Evolutionary conservation across 1,140 invertebrate species (phyloP).

Genomic region (Penaeus chinensis): DNA sequence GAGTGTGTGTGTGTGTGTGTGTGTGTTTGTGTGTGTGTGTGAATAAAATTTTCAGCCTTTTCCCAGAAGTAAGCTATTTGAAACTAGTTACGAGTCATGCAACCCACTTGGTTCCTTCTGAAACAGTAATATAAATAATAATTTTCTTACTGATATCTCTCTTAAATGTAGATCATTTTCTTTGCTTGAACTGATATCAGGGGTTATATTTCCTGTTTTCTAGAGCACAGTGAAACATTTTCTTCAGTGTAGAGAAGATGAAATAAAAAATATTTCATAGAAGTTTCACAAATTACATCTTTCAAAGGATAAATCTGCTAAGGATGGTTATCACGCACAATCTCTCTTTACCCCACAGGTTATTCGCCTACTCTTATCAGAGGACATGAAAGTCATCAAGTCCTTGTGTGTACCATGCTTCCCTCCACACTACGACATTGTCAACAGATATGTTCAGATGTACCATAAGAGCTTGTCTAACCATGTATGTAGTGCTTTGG

Average conservation of each 20-base stretch:
- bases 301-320: neutral
- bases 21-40: too few species aligned
- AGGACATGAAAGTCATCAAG: conserved; percentile 93
- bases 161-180: too few species aligned
- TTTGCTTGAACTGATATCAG: too few species aligned
- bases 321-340: neutral
- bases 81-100: too few species aligned
- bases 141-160: too few species aligned
- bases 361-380: conserved; percentile 87
- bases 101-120: too few species aligned
- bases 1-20: too few species aligned
- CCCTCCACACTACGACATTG: conserved; percentile 94
- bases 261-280: neutral
- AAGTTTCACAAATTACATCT: neutral
- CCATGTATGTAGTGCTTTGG: conserved; percentile 75
- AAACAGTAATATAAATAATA: too few species aligned
- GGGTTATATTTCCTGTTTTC: neutral
- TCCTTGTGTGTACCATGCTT: conserved; percentile 94
- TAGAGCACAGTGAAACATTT: neutral
- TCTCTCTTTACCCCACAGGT: conserved; percentile 71
- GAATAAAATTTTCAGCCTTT: too few species aligned
- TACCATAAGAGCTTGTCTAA: conserved; percentile 90
- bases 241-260: neutral
- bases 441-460: conserved; percentile 91
- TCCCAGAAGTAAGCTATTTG: too few species aligned